These are phyloP conservation scores for Hemibagrus guttatus DNA, from an alignment of 2,797 vertebrate genomes.

Conservation along the genomic window DNA sequence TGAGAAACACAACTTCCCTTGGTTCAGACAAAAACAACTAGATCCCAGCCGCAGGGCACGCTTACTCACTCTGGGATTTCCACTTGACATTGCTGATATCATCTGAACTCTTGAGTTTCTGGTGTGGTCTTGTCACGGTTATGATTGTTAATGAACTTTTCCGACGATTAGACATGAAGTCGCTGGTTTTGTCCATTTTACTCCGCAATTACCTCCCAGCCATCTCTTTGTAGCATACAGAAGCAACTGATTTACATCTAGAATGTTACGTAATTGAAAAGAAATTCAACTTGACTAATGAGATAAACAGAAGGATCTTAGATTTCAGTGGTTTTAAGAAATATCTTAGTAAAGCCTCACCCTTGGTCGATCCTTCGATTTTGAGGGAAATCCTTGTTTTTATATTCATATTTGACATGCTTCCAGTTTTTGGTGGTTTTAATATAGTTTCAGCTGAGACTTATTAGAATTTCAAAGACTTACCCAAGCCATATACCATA, in stretches of 20 bases:
- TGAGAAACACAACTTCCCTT: constrained; percentile 27
- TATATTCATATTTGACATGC: constrained; percentile 31
- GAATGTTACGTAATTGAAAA: background rate
- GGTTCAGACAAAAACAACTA: constrained; percentile 2
- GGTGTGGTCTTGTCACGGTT: constrained; percentile 35
- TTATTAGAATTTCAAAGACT: constrained; percentile 26
- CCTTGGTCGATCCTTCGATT: constrained; percentile 9
- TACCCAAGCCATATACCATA: constrained; percentile 6
- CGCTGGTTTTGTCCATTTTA: constrained; percentile 1
- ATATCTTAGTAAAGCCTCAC: background rate
- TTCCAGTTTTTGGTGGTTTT: constrained; percentile 37
- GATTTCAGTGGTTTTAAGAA: constrained; percentile 18
- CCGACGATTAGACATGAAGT: constrained; percentile 36
- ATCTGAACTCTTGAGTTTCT: constrained; percentile 43
- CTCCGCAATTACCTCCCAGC: background rate
- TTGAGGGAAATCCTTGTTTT: constrained; percentile 41
- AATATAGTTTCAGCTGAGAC: constrained; percentile 46
- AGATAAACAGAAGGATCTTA: constrained; percentile 6
- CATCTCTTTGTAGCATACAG: background rate
- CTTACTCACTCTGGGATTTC: constrained; percentile 16
- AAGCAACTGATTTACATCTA: background rate
- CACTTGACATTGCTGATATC: constrained; percentile 37
- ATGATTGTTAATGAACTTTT: constrained; percentile 34
- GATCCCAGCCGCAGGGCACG: background rate
- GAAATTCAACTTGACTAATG: constrained; percentile 13